Evolutionary conservation across 2,797 vertebrate genomes (phyloP).

Genomic region (Pagetopsis macropterus): DNA sequence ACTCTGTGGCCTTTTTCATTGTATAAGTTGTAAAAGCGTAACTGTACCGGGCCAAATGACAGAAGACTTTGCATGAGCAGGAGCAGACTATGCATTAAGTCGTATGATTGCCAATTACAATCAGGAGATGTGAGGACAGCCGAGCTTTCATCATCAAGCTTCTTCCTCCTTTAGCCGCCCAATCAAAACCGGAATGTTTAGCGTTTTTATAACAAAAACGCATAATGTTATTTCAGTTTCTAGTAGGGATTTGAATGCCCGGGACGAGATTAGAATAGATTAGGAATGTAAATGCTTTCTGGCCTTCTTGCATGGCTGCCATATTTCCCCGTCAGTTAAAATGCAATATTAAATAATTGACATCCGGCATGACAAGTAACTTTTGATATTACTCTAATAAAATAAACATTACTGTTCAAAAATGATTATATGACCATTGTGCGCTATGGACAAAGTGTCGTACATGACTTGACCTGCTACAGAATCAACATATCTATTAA

Average conservation of each 20-base stretch:
- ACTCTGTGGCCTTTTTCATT: no score
- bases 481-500: not conserved
- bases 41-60: no score
- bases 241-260: not conserved
- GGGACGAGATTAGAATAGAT: not conserved
- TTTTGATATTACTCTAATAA: not conserved
- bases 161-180: not conserved
- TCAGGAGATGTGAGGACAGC: conserved; percentile 7
- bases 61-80: no score
- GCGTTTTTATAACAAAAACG: no score
- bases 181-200: no score
- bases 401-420: not conserved
- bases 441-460: not conserved
- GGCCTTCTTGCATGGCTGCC: not conserved
- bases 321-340: not conserved
- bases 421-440: not conserved
- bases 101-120: not conserved
- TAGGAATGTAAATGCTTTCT: not conserved
- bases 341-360: not conserved
- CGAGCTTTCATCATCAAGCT: not conserved
- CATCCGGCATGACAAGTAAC: not conserved
- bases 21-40: no score
- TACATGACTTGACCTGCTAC: not conserved
- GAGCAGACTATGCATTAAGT: not conserved
- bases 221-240: not conserved